These are phyloP conservation scores for Grallaria varia DNA, from an alignment of 2,113 vertebrate species.

Conservation along the genomic window DNA sequence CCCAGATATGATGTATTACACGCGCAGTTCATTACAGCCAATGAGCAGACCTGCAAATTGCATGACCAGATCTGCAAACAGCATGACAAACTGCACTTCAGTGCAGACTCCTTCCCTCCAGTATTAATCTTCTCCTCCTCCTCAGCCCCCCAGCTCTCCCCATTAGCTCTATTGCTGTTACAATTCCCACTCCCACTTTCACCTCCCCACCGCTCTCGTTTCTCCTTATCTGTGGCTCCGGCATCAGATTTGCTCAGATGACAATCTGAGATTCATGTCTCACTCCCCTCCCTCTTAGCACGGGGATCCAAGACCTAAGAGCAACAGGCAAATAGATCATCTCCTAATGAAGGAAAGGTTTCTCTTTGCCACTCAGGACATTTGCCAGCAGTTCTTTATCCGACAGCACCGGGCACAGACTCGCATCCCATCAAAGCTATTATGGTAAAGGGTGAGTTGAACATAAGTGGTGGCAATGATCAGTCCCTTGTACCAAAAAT, in stretches of 20 bases:
- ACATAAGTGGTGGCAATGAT: background rate
- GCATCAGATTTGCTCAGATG: background rate
- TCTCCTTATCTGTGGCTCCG: background rate
- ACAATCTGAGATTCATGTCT: background rate
- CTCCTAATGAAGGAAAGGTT: background rate
- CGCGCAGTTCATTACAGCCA: background rate
- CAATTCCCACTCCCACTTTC: background rate
- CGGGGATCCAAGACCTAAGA: background rate
- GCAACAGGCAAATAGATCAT: conserved; percentile 2
- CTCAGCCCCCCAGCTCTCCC: background rate
- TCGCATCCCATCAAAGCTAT: background rate
- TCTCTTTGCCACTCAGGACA: background rate
- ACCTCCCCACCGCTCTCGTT: background rate
- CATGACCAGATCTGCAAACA: background rate
- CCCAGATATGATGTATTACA: background rate
- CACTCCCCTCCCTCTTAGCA: background rate
- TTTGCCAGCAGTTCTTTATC: background rate
- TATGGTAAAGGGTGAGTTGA: background rate
- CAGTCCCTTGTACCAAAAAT: background rate
- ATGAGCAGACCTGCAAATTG: background rate
- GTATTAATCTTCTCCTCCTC: conserved; percentile 3
- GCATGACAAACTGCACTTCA: background rate
- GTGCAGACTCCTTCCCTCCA: background rate
- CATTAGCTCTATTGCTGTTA: background rate
- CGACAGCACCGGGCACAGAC: background rate